Conservation (phyloP, 2,113 vertebrate species). For the Chelonoidis abingdonii region DNA sequence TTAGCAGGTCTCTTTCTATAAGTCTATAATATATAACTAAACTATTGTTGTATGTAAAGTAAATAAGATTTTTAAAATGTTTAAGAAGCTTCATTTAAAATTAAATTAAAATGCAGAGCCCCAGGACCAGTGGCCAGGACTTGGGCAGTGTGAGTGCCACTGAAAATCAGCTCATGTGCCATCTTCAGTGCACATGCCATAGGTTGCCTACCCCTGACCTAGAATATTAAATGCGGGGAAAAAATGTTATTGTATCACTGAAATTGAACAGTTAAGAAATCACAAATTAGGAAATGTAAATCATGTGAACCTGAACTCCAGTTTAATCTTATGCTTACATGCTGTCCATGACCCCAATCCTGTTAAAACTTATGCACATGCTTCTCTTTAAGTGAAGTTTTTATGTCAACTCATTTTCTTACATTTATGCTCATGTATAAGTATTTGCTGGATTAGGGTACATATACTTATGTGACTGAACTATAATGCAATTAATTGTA, state of each 20-base stretch:
- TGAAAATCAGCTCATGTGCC: too few relatives aligned
- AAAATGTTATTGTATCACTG: neutral
- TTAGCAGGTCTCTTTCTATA: too few relatives aligned
- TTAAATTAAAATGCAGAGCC: too few relatives aligned
- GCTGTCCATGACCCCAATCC: conserved; percentile 60
- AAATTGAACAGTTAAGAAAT: conserved; percentile 15
- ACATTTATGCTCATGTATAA: conserved; percentile 50
- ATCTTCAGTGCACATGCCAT: too few relatives aligned
- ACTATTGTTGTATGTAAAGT: too few relatives aligned
- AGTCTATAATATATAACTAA: too few relatives aligned
- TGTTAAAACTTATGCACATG: conserved; percentile 69
- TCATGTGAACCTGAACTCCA: conserved; percentile 38
- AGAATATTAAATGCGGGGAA: neutral
- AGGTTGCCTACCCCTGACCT: neutral
- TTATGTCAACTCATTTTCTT: conserved; percentile 14
- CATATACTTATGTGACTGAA: conserved; percentile 17
- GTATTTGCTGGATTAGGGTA: conserved; percentile 17
- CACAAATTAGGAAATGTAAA: conserved; percentile 32
- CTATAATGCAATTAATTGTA: conserved; percentile 7
- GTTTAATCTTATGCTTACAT: conserved; percentile 63
- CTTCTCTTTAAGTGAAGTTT: conserved; percentile 49
- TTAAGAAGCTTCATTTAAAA: too few relatives aligned
- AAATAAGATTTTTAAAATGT: too few relatives aligned
- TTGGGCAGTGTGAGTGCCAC: too few relatives aligned
- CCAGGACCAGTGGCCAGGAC: too few relatives aligned